Percentiles rank a stretch among this genome's conserved stretches.
phyloP scores from a whole-genome alignment of 2,113 vertebrate genomes.

The Antechinus flavipes region DNA sequence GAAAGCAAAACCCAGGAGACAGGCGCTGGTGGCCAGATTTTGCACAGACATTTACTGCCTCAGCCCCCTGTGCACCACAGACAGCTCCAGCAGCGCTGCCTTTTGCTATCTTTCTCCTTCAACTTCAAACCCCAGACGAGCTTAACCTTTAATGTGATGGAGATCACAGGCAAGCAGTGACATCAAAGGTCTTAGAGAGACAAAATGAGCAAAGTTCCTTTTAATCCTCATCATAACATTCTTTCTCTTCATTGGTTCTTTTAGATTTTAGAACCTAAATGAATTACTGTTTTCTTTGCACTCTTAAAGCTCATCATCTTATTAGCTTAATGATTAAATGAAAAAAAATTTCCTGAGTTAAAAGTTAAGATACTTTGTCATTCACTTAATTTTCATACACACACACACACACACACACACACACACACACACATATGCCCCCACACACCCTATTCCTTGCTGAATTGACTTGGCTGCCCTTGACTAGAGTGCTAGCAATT shows the following conservation, averaged over 20 bases:
- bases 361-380: background rate
- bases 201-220: conserved; percentile 18
- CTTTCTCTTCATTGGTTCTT: background rate
- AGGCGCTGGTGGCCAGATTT: conserved; percentile 18
- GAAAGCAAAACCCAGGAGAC: conserved; percentile 26
- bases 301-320: background rate
- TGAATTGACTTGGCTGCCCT: background rate
- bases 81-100: conserved; percentile 36
- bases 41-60: conserved; percentile 27
- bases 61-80: conserved; percentile 10
- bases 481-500: background rate
- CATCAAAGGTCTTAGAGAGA: conserved; percentile 16
- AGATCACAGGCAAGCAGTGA: conserved; percentile 28
- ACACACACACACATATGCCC: background rate
- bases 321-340: background rate
- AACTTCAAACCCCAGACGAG: conserved; percentile 40
- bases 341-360: background rate
- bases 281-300: background rate
- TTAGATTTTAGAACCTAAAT: background rate
- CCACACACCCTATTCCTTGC: background rate
- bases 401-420: too few relatives aligned
- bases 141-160: conserved; percentile 58
- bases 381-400: background rate
- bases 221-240: conserved; percentile 46
- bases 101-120: conserved; percentile 18